Base-by-base conservation (phyloP, 1,140 invertebrate genomes). In the Cotesia chilonis region DNA sequence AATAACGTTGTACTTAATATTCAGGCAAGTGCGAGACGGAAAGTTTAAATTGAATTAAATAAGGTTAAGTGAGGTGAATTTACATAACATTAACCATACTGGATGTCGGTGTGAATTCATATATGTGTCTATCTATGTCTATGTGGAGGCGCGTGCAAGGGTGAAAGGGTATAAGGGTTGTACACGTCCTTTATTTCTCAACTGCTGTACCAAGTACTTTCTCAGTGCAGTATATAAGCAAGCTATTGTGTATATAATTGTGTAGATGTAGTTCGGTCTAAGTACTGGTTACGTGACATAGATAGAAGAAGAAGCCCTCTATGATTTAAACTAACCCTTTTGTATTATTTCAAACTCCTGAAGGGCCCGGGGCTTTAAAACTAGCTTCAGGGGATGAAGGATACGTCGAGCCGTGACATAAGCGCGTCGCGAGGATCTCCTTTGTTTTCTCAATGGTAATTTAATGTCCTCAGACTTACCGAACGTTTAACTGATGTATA, bases 361-460 rank as follows among this genome's bases (percentile, higher is more conserved):
- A 57, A 38, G 54, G 66, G 51, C 52, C 12, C 9, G 4, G 7
- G 10, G 35, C 7, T 12, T 54, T 28, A n/a, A n/a, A 54, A 28
- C 28, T 28, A 17, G 55, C 52, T 57, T 2, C 47, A 28, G 6
- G 41, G 41, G 41, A 10, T 47, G 41, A 47, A 47, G 41, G 4
- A 47, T 10, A 47, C 41, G 41, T 6, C 5, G 41, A 7, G 41
- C 41, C 41, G 41, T 47, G 10, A 47, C 41, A 47, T 47, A 47
- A 47, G 41, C 37, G 57, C 52, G 28, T n/a, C 17, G 38, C 5
- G n/a, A 65, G 35, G 51, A 36, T 52, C 9, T 36, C 38, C 73
- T 76, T 37, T 77, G 76, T 78, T 79, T 79, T 75, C 74, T 70
- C 75, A 75, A 77, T 75, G 75, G 79, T 77, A 81, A 81, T 81